A percentile compares a stretch with the other conserved stretches of the same genome.
These are phyloP conservation scores for Nycticorax nycticorax DNA, from an alignment of 2,113 vertebrate species.

Conservation along the genomic window DNA sequence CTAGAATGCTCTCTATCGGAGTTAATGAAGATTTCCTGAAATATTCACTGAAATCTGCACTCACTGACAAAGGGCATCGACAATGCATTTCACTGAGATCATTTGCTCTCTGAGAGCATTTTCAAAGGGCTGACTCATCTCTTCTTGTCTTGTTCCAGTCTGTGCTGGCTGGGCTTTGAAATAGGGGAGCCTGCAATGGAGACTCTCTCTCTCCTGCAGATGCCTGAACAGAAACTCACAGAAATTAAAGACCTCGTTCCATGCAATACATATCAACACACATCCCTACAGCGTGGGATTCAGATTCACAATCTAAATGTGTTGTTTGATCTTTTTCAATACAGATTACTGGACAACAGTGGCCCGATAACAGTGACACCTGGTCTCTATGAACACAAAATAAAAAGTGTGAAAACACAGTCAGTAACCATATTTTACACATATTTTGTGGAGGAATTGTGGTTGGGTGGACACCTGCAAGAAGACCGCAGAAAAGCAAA, in stretches of 20 bases:
- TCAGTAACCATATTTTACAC: not conserved
- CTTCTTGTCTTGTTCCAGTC: not conserved
- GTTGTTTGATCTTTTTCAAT: not conserved
- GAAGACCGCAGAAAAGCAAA: not conserved
- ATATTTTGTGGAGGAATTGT: not conserved
- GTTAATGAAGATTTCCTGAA: not conserved
- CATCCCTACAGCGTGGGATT: not conserved
- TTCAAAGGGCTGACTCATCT: not conserved
- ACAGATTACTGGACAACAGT: not conserved
- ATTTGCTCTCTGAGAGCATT: not conserved
- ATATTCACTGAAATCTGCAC: not conserved
- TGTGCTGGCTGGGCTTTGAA: not conserved
- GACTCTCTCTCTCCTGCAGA: not conserved
- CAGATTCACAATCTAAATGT: not conserved
- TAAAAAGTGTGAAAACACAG: not conserved
- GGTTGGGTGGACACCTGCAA: not conserved
- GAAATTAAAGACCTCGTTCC: not conserved
- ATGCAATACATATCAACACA: not conserved
- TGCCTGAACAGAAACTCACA: not conserved
- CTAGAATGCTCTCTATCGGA: not conserved
- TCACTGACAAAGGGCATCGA: not conserved
- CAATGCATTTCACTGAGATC: not conserved
- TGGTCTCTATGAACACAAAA: not conserved
- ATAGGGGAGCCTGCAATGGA: too few species aligned
- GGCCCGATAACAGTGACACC: rapidly evolving